Base-by-base conservation (phyloP, 2,113 vertebrate species). In the Manacus vitellinus region DNA sequence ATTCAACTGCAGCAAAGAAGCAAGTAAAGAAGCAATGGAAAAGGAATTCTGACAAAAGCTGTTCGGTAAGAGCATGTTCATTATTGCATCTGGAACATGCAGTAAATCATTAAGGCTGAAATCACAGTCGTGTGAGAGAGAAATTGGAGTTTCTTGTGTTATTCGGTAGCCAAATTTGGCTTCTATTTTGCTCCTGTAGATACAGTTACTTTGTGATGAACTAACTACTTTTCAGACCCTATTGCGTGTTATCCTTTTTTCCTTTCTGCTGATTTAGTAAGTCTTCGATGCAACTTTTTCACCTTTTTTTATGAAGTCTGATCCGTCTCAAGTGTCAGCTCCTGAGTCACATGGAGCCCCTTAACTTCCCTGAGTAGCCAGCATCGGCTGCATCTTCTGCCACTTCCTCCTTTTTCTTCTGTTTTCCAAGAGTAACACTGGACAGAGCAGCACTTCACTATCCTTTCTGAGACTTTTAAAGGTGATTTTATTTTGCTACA, bases 1-100 rank as follows among this genome's bases (percentile, higher is more conserved):
- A 97, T 85, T 99, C 99, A 35, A 99, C 99, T n/a, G 94, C 97
- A 6, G 95, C 80, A 92, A 99, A 99, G 96, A 99, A 99, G 95
- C 96, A 97, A 92, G 98, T 98, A 79, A 99, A 99, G 97, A 99
- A 98, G 94, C 98, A 98, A 12, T 99, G 99, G 99, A 99, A 99
- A 93, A 98, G 99, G 94, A 99, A 99, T 89, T 85, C 97, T 52
- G 98, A 98, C 63, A 98, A 97, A 92, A 97, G 70, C 96, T 99
- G 98, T 86, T 98, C 97, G 77, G 99, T 99, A 97, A 98, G 99
- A 98, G 84, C 39, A 51, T 0, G 9, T 51, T 74, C 66, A n/a
- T 80, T 63, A 27, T 88, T 95, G 35, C 37, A 59, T 89, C 30
- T 47, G 84, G 54, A 94, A 86, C 88, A 56, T 47, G 27, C 24